A percentile compares a stretch with the other conserved stretches of the same genome.
Evolutionary conservation across 2,113 vertebrate genomes (phyloP).

Genomic region (Triplophysa dalaica): DNA sequence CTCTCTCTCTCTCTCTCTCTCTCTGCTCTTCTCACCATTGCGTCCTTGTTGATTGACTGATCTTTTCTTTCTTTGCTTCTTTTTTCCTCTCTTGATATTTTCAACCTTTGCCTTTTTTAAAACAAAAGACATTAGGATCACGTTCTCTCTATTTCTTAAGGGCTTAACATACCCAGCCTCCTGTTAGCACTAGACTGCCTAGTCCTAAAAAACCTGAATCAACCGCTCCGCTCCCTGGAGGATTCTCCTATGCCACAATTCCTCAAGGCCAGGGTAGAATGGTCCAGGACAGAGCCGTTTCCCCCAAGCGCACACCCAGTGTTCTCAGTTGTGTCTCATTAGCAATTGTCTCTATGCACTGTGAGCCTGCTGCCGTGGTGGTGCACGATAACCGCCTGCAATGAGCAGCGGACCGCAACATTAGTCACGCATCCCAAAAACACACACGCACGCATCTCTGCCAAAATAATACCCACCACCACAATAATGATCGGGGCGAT

Average conservation of each 20-base stretch:
- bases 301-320: constrained; percentile 28
- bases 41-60: not conserved
- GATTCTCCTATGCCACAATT: constrained; percentile 82
- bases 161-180: not conserved
- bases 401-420: constrained; percentile 97
- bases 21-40: not conserved
- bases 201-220: constrained; percentile 75
- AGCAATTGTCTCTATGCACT: constrained; percentile 96
- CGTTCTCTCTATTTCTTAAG: constrained; percentile 38
- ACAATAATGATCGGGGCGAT: constrained; percentile 83
- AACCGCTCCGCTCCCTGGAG: constrained; percentile 85
- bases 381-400: constrained; percentile 95
- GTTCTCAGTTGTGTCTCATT: constrained; percentile 80
- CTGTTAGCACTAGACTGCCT: not conserved
- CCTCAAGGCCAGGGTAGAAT: constrained; percentile 84
- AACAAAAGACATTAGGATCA: constrained; percentile 56
- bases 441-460: constrained; percentile 66
- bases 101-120: constrained; percentile 22
- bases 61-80: not conserved
- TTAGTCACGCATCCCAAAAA: constrained; percentile 94
- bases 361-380: constrained; percentile 90
- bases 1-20: not conserved
- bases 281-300: constrained; percentile 74
- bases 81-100: constrained; percentile 4
- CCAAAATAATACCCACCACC: constrained; percentile 58